A percentile compares a stretch with the other conserved stretches of the same genome.
These are phyloP conservation scores for Andricus quercusramuli DNA, from an alignment of 2,888 invertebrate genomes.

Conservation along the genomic window DNA sequence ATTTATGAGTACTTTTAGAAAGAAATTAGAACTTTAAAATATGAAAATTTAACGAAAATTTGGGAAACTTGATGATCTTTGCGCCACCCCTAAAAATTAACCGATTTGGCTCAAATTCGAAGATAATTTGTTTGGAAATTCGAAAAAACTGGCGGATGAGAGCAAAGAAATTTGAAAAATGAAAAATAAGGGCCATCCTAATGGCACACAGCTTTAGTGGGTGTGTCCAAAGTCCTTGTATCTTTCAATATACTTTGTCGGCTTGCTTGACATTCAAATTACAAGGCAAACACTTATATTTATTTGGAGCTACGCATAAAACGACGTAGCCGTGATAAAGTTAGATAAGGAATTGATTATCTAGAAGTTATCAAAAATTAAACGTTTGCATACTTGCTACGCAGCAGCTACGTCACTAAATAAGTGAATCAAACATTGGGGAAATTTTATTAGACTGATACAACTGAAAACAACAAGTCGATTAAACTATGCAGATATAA, in stretches of 20 bases:
- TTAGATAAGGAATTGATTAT: neutral
- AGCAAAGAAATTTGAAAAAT: no score
- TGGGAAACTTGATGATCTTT: no score
- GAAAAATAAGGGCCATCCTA: no score
- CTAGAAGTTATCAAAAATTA: neutral
- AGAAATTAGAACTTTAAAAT: no score
- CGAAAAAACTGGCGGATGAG: no score
- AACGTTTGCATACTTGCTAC: neutral
- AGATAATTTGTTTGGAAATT: no score
- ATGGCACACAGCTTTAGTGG: neutral
- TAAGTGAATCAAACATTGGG: conserved; percentile 4
- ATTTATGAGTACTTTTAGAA: no score
- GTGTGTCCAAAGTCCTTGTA: neutral
- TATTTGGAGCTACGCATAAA: neutral
- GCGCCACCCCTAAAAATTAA: no score
- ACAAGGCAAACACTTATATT: neutral
- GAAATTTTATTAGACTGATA: conserved; percentile 16
- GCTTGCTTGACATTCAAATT: neutral
- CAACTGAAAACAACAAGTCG: neutral
- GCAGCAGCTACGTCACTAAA: neutral
- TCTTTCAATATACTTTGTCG: neutral
- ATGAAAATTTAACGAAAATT: no score
- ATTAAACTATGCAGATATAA: neutral
- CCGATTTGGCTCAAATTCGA: no score
- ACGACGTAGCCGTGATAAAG: neutral